These are phyloP conservation scores for Chromis chromis DNA, from an alignment of 2,797 vertebrate species.

Conservation along the genomic window DNA sequence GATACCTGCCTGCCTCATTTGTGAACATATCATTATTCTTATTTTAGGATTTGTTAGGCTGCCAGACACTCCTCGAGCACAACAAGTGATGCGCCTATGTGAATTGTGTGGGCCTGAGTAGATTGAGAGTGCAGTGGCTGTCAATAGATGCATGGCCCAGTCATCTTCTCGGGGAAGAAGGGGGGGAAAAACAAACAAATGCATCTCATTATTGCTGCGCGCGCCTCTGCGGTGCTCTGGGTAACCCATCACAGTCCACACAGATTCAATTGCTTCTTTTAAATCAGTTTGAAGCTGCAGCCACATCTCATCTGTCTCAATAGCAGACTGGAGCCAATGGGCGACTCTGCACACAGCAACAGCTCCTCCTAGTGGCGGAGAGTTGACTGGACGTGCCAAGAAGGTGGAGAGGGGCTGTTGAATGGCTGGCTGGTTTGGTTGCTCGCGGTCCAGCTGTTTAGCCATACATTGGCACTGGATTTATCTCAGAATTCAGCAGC, in stretches of 20 bases:
- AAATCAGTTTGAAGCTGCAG: constrained; percentile 86
- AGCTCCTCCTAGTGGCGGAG: constrained; percentile 83
- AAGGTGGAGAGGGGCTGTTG: constrained; percentile 29
- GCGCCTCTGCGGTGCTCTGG: constrained; percentile 83
- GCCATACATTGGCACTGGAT: constrained; percentile 45
- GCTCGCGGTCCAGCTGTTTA: constrained; percentile 57
- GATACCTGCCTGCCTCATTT: constrained; percentile 80
- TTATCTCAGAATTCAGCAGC: constrained; percentile 48
- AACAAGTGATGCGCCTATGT: constrained; percentile 81
- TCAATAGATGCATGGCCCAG: constrained; percentile 82
- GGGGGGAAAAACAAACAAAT: constrained; percentile 80
- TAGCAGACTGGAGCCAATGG: constrained; percentile 58
- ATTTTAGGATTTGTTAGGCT: constrained; percentile 82
- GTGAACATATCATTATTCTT: constrained; percentile 82
- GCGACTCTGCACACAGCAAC: constrained; percentile 76
- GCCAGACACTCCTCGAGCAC: constrained; percentile 74
- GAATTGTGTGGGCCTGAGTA: constrained; percentile 72
- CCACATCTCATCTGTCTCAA: constrained; percentile 85
- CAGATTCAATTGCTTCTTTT: constrained; percentile 86
- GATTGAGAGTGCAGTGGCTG: constrained; percentile 79
- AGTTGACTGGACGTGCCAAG: constrained; percentile 11
- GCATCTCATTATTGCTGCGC: constrained; percentile 84
- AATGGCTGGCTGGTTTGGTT: constrained; percentile 37
- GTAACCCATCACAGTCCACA: constrained; percentile 86
- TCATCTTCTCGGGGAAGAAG: constrained; percentile 75